phyloP scores from a whole-genome alignment of 2,888 invertebrate species.

The Andrena chrysosceles region DNA sequence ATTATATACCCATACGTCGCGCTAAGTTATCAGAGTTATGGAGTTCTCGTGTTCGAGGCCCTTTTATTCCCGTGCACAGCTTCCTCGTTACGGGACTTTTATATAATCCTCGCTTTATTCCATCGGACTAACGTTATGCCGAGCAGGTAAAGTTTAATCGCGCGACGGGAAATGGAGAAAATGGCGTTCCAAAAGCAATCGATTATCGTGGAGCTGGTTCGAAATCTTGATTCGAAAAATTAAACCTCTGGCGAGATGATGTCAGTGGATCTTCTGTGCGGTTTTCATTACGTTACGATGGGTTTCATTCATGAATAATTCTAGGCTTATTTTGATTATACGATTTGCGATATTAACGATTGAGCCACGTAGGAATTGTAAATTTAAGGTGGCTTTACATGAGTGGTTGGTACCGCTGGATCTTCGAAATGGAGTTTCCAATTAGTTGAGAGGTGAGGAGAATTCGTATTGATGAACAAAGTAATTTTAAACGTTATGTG shows the following conservation, averaged over 20 bases:
- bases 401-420: too few relatives aligned
- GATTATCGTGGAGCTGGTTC: not conserved
- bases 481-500: too few relatives aligned
- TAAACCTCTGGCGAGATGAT: not conserved
- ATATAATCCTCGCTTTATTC: slow-evolving; percentile 46
- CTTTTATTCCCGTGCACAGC: slow-evolving; percentile 17
- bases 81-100: slow-evolving; percentile 21
- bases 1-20: not conserved
- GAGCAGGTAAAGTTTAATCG: slow-evolving; percentile 45
- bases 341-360: too few relatives aligned
- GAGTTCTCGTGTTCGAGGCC: not conserved
- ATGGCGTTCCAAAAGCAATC: slow-evolving; percentile 61
- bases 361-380: too few relatives aligned
- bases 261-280: too few relatives aligned
- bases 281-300: too few relatives aligned
- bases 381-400: too few relatives aligned
- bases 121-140: slow-evolving; percentile 14
- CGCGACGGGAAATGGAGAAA: slow-evolving; percentile 31
- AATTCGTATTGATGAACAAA: too few relatives aligned
- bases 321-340: too few relatives aligned
- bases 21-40: not conserved
- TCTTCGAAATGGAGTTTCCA: too few relatives aligned
- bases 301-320: too few relatives aligned
- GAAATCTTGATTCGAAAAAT: not conserved
- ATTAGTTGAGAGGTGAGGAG: too few relatives aligned